A percentile compares a stretch with the other conserved stretches of the same genome.
phyloP scores from a whole-genome alignment of 2,797 vertebrate species.

The Tinamus major region DNA sequence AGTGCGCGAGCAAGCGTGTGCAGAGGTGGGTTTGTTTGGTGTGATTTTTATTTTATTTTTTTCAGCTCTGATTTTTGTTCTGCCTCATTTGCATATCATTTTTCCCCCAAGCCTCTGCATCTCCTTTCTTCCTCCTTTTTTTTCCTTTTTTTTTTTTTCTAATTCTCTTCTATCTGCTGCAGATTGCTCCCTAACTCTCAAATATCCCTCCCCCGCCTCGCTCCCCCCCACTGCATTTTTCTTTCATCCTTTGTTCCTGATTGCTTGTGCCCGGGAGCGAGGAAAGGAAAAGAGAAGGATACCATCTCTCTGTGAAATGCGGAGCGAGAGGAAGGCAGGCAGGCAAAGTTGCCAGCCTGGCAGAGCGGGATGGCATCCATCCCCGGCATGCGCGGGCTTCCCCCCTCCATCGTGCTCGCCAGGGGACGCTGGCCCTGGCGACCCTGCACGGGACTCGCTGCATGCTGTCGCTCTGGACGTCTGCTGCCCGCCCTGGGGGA shows the following conservation, averaged over 20 bases:
- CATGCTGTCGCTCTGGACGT: conserved; percentile 22
- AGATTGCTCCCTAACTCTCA: conserved; percentile 75
- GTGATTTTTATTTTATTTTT: conserved; percentile 28
- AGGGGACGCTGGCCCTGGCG: background rate
- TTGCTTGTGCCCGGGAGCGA: conserved; percentile 71
- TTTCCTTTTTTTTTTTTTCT: background rate
- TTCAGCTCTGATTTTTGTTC: conserved; percentile 62
- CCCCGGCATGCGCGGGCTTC: background rate
- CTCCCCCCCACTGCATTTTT: conserved; percentile 64
- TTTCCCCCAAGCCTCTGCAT: conserved; percentile 56
- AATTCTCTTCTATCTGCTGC: conserved; percentile 62
- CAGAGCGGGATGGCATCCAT: conserved; percentile 53
- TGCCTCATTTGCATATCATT: conserved; percentile 64
- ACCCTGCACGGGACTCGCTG: background rate
- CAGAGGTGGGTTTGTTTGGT: conserved; percentile 31
- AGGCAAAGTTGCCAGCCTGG: conserved; percentile 67
- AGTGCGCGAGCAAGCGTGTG: background rate
- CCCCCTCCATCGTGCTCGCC: background rate
- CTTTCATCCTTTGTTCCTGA: conserved; percentile 80
- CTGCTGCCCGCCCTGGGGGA: background rate
- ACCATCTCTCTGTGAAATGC: conserved; percentile 67
- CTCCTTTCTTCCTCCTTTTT: conserved; percentile 31
- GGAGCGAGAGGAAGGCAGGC: conserved; percentile 49
- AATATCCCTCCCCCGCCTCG: conserved; percentile 74
- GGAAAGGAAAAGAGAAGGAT: conserved; percentile 68